phyloP scores from a whole-genome alignment of 2,113 vertebrate species.

The Thalassarche chlororhynchos region DNA sequence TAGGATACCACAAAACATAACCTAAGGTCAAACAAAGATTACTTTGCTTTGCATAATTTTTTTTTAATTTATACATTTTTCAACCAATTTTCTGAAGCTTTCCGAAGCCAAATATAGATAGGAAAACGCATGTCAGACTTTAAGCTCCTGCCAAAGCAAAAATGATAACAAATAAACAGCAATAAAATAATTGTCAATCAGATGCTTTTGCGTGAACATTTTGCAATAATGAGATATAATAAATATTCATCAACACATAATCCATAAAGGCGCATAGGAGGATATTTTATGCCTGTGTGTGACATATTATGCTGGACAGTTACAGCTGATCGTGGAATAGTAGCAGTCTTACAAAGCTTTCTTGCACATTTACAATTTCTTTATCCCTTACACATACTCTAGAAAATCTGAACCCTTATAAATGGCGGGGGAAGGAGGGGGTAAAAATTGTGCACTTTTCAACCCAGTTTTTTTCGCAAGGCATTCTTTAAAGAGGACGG shows the following conservation, averaged over 20 bases:
- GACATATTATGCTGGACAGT: neutral
- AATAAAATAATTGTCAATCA: conserved; percentile 65
- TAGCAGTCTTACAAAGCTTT: neutral
- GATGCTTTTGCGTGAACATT: neutral
- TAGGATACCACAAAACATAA: conserved; percentile 7
- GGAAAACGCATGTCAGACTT: conserved; percentile 23
- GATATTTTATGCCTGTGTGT: neutral
- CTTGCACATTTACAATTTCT: neutral
- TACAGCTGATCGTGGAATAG: neutral
- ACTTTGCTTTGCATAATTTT: conserved; percentile 8
- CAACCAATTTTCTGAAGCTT: neutral
- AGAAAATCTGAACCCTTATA: neutral
- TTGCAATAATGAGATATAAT: conserved; percentile 56
- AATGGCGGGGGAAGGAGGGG: neutral
- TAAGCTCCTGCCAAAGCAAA: conserved; percentile 36
- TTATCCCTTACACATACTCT: neutral
- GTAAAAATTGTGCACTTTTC: neutral
- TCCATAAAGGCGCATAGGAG: neutral
- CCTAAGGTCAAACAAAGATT: conserved; percentile 28
- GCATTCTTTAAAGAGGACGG: neutral
- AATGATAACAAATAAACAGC: conserved; percentile 47
- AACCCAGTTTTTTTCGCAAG: neutral
- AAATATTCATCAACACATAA: conserved; percentile 58
- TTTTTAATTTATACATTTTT: conserved; percentile 30
- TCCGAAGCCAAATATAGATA: conserved; percentile 20